A percentile compares a stretch with the other conserved stretches of the same genome.
Evolutionary conservation across 2,888 invertebrate genomes (phyloP).

Genomic region (Stenchaetothrips biformis): DNA sequence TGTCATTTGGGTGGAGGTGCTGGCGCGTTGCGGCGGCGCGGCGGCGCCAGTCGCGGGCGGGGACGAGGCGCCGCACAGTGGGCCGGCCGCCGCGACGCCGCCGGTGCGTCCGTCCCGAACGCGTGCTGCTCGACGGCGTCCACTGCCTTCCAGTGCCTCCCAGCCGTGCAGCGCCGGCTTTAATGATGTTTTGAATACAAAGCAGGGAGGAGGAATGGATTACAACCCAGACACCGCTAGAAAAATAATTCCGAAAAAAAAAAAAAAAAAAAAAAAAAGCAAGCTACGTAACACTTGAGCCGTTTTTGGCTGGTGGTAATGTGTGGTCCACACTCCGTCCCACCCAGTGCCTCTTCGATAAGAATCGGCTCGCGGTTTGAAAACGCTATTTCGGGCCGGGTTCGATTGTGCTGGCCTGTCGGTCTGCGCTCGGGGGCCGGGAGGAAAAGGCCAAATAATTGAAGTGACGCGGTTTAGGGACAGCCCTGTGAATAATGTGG

Average conservation of each 20-base stretch:
- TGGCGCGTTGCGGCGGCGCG: too few species aligned
- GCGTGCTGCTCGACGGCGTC: too few species aligned
- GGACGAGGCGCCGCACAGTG: background rate
- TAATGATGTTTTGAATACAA: slow-evolving; percentile 22
- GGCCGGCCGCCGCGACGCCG: background rate
- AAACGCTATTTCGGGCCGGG: background rate
- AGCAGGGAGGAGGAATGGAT: slow-evolving; percentile 9
- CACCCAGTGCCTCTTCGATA: background rate
- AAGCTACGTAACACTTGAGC: too few species aligned
- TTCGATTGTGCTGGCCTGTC: background rate
- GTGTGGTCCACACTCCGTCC: background rate
- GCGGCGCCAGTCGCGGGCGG: too few species aligned
- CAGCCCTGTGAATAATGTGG: too few species aligned
- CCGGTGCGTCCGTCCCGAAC: background rate
- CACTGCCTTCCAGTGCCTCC: background rate
- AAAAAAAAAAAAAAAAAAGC: too few species aligned
- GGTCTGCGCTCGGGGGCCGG: too few species aligned
- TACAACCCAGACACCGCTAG: background rate
- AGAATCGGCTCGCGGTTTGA: background rate
- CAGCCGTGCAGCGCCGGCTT: background rate
- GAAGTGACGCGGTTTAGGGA: too few species aligned
- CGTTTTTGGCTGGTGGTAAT: background rate
- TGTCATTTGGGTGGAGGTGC: too few species aligned
- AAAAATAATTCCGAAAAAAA: background rate
- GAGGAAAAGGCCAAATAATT: too few species aligned